Conservation (phyloP, 2,797 vertebrate genomes). For the Enteromius argenteus region DNA sequence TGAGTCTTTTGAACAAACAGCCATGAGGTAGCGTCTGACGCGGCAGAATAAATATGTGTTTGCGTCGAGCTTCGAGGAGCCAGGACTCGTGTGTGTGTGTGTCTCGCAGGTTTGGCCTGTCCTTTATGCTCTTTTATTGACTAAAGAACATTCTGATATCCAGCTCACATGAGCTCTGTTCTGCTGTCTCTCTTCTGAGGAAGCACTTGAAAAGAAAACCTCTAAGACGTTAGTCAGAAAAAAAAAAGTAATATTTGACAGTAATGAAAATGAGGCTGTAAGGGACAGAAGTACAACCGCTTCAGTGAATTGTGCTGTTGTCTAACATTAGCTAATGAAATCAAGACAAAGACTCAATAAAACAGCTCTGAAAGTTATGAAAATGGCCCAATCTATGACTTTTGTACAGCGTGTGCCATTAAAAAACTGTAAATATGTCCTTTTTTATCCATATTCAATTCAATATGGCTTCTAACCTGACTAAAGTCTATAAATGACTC, state of each 20-base stretch:
- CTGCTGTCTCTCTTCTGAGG: neutral
- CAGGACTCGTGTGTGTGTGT: conserved; percentile 28
- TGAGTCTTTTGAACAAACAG: conserved; percentile 73
- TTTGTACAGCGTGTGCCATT: neutral
- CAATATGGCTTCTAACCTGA: neutral
- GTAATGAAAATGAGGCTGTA: neutral
- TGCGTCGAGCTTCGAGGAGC: conserved; percentile 66
- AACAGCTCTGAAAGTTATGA: neutral
- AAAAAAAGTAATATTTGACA: neutral
- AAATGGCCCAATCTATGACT: neutral
- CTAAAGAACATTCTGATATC: neutral
- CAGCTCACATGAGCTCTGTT: neutral
- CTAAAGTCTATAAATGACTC: neutral
- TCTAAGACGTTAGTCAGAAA: neutral
- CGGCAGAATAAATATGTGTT: conserved; percentile 77
- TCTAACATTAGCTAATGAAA: neutral
- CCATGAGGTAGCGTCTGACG: conserved; percentile 79
- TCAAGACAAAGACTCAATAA: neutral
- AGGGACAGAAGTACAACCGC: neutral
- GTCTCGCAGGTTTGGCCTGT: neutral
- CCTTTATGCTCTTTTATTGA: conserved; percentile 18
- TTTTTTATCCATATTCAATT: neutral
- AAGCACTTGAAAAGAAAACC: neutral
- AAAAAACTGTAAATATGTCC: neutral
- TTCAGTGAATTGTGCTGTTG: neutral